These are phyloP conservation scores for Aphidoletes aphidimyza DNA, from an alignment of 2,888 invertebrate species.

Conservation along the genomic window DNA sequence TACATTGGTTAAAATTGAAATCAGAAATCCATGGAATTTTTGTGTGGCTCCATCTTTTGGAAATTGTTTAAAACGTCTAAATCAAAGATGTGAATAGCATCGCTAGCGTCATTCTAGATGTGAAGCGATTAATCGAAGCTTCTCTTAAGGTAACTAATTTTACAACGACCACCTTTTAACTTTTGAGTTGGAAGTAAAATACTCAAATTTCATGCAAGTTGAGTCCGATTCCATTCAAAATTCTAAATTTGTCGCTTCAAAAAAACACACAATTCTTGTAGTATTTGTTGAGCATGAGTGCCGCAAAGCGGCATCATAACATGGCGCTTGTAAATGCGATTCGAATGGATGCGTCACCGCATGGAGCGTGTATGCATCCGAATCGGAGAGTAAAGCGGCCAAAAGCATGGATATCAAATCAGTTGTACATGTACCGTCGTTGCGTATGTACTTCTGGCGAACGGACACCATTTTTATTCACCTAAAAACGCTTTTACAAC, in stretches of 20 bases:
- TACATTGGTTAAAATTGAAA: neutral
- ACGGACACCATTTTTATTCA: neutral
- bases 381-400: neutral
- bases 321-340: neutral
- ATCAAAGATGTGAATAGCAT: no score
- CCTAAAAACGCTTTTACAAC: neutral
- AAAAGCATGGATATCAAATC: slow-evolving; percentile 46
- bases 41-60: neutral
- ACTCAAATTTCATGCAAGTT: no score
- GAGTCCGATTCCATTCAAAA: no score
- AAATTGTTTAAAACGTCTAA: neutral
- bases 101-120: no score
- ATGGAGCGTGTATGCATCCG: neutral
- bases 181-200: no score
- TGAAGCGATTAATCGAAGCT: no score
- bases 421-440: slow-evolving; percentile 31
- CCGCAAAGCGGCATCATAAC: neutral
- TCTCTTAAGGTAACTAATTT: no score
- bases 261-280: neutral
- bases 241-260: no score
- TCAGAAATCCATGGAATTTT: neutral
- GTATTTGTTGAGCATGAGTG: neutral
- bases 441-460: slow-evolving; percentile 27
- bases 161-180: no score
- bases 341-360: neutral